These are phyloP conservation scores for Argopecten irradians DNA, from an alignment of 1,140 invertebrate species.

Conservation along the genomic window DNA sequence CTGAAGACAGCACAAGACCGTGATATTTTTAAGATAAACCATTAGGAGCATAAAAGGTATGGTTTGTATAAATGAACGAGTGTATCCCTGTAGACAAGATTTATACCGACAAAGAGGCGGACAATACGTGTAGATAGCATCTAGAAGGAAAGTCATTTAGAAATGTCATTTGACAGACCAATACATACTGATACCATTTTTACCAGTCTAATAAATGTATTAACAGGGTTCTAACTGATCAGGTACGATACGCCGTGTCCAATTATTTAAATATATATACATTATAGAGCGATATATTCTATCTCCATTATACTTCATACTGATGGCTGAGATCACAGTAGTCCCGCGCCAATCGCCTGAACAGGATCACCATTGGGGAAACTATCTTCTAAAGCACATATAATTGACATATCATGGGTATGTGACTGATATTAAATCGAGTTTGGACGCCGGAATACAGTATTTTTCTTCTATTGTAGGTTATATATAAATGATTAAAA, in stretches of 20 bases:
- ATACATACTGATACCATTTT: neutral
- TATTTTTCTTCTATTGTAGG: too few species aligned
- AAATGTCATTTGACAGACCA: neutral
- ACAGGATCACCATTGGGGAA: neutral
- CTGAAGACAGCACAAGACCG: too few species aligned
- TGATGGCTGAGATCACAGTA: neutral
- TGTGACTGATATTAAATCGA: neutral
- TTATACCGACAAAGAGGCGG: neutral
- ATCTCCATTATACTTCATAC: neutral
- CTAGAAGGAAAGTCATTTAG: neutral
- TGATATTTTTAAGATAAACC: too few species aligned
- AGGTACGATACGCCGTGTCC: neutral
- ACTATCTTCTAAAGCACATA: neutral
- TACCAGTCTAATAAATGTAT: conserved; percentile 17
- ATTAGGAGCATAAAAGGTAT: neutral
- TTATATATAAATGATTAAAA: too few species aligned
- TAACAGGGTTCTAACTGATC: neutral
- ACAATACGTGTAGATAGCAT: neutral
- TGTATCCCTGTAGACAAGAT: neutral
- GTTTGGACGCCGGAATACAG: neutral
- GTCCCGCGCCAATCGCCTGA: neutral
- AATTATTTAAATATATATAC: neutral
- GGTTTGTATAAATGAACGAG: neutral
- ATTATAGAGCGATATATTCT: neutral
- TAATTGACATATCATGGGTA: neutral